Evolutionary conservation across 1,140 invertebrate species (phyloP).

Genomic region (Colletes latitarsis): DNA sequence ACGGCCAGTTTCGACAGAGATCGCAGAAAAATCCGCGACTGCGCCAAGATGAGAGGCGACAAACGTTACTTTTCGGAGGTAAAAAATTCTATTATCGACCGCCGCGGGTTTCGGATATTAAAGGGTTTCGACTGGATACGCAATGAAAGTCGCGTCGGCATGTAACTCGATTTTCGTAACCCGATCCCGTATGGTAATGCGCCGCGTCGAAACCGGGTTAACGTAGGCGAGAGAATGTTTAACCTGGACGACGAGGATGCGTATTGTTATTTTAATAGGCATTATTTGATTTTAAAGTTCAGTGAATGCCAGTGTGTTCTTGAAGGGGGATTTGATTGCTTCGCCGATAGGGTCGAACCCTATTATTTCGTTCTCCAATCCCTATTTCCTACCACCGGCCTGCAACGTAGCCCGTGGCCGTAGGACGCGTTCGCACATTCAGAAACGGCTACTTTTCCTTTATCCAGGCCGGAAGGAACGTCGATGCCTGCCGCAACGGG

Average conservation of each 20-base stretch:
- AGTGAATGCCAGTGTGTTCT: slow-evolving; percentile 78
- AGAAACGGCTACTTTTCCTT: slow-evolving; percentile 54
- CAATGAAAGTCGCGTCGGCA: slow-evolving; percentile 63
- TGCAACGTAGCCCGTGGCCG: slow-evolving; percentile 24
- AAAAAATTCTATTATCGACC: slow-evolving; percentile 34
- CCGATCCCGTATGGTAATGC: slow-evolving; percentile 80
- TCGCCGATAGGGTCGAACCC: slow-evolving; percentile 77
- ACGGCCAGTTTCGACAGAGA: no score
- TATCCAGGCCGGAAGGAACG: slow-evolving; percentile 19
- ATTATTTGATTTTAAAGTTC: slow-evolving; percentile 82
- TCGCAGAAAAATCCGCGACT: background rate
- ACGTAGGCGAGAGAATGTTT: slow-evolving; percentile 79
- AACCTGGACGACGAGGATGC: slow-evolving; percentile 74
- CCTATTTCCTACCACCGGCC: slow-evolving; percentile 66
- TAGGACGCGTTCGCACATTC: slow-evolving; percentile 43
- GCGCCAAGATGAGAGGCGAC: background rate
- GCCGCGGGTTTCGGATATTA: slow-evolving; percentile 60
- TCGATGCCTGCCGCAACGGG: background rate
- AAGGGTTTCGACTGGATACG: slow-evolving; percentile 60
- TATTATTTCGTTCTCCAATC: slow-evolving; percentile 76
- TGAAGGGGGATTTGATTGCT: slow-evolving; percentile 80
- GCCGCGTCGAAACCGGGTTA: slow-evolving; percentile 54
- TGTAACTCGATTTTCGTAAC: slow-evolving; percentile 81
- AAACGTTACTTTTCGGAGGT: background rate
- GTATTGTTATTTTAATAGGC: slow-evolving; percentile 82